Conservation (phyloP, 2,888 invertebrate genomes). For the Corbicula japonica region DNA sequence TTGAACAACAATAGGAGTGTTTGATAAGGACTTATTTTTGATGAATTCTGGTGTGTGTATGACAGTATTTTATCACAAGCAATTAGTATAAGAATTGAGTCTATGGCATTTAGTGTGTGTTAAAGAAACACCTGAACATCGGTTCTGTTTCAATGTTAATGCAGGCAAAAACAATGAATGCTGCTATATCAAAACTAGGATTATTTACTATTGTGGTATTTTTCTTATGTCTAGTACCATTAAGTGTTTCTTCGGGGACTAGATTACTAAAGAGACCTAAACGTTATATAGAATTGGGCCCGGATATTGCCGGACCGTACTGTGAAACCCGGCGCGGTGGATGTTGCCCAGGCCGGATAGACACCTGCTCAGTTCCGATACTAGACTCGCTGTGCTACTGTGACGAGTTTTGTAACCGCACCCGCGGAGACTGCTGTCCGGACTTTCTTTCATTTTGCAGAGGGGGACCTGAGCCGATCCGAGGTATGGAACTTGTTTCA, state of each 20-base stretch:
- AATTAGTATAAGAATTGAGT: not conserved
- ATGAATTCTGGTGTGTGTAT: not conserved
- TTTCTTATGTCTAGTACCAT: not conserved
- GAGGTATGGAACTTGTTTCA: slow-evolving; percentile 43
- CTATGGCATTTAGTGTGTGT: no score
- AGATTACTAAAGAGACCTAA: slow-evolving; percentile 45
- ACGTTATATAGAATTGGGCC: slow-evolving; percentile 74
- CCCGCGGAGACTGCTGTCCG: slow-evolving; percentile 95
- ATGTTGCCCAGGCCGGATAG: slow-evolving; percentile 91
- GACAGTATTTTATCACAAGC: not conserved
- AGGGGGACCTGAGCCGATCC: slow-evolving; percentile 84
- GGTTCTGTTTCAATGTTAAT: not conserved
- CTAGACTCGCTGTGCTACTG: slow-evolving; percentile 95
- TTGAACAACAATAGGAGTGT: slow-evolving; percentile 22
- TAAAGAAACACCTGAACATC: no score
- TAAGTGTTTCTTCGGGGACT: not conserved
- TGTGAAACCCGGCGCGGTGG: slow-evolving; percentile 74
- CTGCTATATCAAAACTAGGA: slow-evolving; percentile 5
- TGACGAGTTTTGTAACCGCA: slow-evolving; percentile 95
- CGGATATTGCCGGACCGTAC: slow-evolving; percentile 78
- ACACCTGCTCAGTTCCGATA: slow-evolving; percentile 94
- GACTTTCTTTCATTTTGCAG: slow-evolving; percentile 93
- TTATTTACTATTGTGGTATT: slow-evolving; percentile 2
- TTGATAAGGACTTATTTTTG: slow-evolving; percentile 6
- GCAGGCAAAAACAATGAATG: slow-evolving; percentile 4